Percentiles rank a stretch among this genome's conserved stretches.
These are phyloP conservation scores for Thinocorus orbignyianus DNA, from an alignment of 2,113 vertebrate genomes.

Conservation along the genomic window DNA sequence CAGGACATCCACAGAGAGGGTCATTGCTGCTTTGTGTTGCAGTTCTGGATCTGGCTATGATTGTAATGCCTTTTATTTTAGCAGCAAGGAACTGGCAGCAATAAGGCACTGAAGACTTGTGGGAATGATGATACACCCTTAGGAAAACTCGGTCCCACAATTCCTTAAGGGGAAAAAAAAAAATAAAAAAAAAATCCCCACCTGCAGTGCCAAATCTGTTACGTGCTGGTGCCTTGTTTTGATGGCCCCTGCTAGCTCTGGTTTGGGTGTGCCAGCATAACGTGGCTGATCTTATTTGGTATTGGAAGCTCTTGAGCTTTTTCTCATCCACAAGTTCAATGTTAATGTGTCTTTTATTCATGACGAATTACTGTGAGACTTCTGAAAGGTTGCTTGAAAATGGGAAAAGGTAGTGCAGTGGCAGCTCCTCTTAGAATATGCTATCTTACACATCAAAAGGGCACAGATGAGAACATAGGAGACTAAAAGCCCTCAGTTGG, in stretches of 20 bases:
- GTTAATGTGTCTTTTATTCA: not conserved
- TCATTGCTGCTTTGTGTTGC: not conserved
- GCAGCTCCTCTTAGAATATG: not conserved
- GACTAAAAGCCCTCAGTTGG: constrained; percentile 4
- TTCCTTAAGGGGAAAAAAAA: not conserved
- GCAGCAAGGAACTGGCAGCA: not conserved
- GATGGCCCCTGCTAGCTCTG: not conserved
- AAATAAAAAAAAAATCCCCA: no score
- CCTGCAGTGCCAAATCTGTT: not conserved
- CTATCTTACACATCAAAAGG: constrained; percentile 65
- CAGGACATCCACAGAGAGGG: not conserved
- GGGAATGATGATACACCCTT: not conserved
- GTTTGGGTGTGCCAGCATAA: not conserved
- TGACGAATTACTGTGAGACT: not conserved
- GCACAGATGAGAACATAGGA: not conserved
- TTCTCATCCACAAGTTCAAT: not conserved
- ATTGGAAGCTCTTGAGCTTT: not conserved
- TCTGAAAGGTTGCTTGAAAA: not conserved
- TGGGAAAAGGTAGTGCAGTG: not conserved
- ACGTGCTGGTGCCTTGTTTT: not conserved
- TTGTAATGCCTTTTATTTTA: not conserved
- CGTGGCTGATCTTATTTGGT: not conserved
- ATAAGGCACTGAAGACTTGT: not conserved
- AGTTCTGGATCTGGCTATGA: not conserved
- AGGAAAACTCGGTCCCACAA: not conserved